Evolutionary conservation across 2,797 vertebrate species (phyloP), one percentile per base, ranked within the genome.

Genomic region (Podargus strigoides): DNA sequence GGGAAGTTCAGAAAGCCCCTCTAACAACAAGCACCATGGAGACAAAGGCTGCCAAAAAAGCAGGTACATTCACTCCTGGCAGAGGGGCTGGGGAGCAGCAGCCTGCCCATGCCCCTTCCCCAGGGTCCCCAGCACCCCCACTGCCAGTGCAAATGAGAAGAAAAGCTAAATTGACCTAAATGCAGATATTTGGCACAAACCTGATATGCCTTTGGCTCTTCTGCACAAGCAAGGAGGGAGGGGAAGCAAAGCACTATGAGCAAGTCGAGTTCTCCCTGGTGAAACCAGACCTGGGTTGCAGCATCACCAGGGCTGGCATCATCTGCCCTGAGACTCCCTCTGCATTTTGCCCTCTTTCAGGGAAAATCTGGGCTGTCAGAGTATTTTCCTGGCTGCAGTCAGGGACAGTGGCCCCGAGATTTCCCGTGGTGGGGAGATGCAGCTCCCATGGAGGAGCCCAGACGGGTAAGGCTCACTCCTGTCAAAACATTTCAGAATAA

Each of bases 401-500:
- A 0, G 67, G 36, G 30, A 76, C 4, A 3, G 4, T 12, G 55
- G 82, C 58, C 59, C 73, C 1, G 4, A 14, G 73, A 14, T 47
- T 63, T 73, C 23, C 58, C 1, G 12, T 4, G 5, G 36, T 2
- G 3, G 70, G 63, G n/a, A 47, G 75, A 87, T 59, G 92, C 3
- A 2, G 70, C 69, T 84, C 78, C 77, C 2, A n/a, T 23, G 1
- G 85, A 68, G 82, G n/a, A 91, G 69, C 83, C 83, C 74, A 86
- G 94, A 75, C 44, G 73, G 87, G 87, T 81, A 93, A 96, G 86
- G 85, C 75, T 89, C 7, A 3, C 75, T 88, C 41, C 92, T 95
- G 96, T 96, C 96, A 93, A 96, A 97, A 96, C 96, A 97, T 95
- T 97, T 96, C 96, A 94, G 88, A 91, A 90, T 52, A 84, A 94